Conservation (phyloP, 2,113 vertebrate species). For the Amazona vittata region DNA sequence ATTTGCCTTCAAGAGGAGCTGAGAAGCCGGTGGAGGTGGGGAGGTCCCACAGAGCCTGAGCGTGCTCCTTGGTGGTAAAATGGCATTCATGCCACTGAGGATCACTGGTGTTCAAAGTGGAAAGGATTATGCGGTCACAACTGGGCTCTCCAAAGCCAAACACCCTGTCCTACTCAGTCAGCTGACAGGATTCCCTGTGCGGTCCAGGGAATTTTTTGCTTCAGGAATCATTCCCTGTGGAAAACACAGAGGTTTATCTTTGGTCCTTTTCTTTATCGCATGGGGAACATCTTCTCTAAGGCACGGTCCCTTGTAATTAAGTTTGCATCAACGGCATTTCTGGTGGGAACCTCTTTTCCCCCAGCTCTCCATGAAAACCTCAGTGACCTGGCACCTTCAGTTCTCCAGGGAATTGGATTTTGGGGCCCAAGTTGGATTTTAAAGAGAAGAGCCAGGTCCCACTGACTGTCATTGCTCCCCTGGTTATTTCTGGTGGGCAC, state of each 20-base stretch:
- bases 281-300: background rate
- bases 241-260: fast-evolving
- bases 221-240: background rate
- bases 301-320: fast-evolving
- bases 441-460: background rate
- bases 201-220: background rate
- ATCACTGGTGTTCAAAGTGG: background rate
- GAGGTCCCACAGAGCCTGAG: background rate
- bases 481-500: background rate
- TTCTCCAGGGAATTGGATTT: background rate
- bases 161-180: background rate
- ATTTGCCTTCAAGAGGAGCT: background rate
- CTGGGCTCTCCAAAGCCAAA: background rate
- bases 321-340: background rate
- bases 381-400: background rate
- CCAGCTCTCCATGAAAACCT: fast-evolving
- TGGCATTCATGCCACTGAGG: background rate
- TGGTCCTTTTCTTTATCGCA: background rate
- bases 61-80: background rate
- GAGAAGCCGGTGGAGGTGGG: background rate
- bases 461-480: background rate
- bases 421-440: background rate
- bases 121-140: background rate
- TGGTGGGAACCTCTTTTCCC: background rate
- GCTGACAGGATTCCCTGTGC: background rate